phyloP scores from a whole-genome alignment of 2,888 invertebrate genomes.

The Drosophila mercatorum region DNA sequence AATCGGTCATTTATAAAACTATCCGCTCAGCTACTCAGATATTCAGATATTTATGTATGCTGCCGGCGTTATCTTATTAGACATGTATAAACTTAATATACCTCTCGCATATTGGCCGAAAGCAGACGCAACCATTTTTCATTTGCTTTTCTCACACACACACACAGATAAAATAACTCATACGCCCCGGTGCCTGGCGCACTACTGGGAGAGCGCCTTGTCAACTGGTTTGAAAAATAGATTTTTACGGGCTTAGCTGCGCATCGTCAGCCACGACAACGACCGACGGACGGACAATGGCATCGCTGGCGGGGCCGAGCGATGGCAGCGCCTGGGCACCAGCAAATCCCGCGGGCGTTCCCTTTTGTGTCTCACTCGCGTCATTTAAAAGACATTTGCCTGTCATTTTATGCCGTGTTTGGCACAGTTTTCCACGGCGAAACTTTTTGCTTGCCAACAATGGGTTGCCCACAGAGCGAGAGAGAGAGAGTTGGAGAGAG shows the following conservation, averaged over 20 bases:
- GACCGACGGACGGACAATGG: constrained; percentile 52
- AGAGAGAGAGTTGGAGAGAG: not conserved
- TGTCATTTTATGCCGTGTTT: constrained; percentile 82
- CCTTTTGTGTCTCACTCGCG: constrained; percentile 80
- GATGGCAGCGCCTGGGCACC: constrained; percentile 5
- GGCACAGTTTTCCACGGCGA: constrained; percentile 70
- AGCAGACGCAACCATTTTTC: constrained; percentile 51
- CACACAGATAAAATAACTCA: constrained; percentile 37
- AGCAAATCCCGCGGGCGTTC: constrained; percentile 77
- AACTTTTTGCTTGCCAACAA: constrained; percentile 69
- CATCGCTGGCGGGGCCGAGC: constrained; percentile 45
- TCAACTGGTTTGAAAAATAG: constrained; percentile 80
- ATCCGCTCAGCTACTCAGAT: not conserved
- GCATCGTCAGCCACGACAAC: constrained; percentile 75
- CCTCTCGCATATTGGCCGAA: constrained; percentile 30
- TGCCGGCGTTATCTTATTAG: constrained; percentile 35
- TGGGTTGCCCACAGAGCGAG: constrained; percentile 13
- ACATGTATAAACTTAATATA: constrained; percentile 44
- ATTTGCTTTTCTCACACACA: constrained; percentile 50
- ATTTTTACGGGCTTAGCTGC: constrained; percentile 78
- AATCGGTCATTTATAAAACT: constrained; percentile 8
- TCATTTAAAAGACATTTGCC: constrained; percentile 83
- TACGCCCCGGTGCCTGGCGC: constrained; percentile 40
- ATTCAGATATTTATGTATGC: constrained; percentile 26
- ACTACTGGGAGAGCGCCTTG: constrained; percentile 62